Percentiles rank a stretch among this genome's conserved stretches.
phyloP scores from a whole-genome alignment of 1,140 invertebrate species.

The Scaptomyza montana region DNA sequence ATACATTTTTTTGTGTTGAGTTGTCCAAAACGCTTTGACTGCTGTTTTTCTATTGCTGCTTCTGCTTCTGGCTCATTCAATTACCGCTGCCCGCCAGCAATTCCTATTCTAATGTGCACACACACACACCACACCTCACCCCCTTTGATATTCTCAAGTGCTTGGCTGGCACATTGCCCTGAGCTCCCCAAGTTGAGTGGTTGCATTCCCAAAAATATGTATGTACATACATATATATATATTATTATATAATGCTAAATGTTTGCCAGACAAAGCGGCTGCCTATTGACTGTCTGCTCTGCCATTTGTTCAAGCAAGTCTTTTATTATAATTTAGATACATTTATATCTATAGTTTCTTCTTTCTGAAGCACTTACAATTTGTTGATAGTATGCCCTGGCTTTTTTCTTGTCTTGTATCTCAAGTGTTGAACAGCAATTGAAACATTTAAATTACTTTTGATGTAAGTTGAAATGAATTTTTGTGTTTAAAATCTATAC shows the following conservation, averaged over 20 bases:
- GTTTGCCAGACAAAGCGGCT: constrained; percentile 17
- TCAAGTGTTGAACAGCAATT: constrained; percentile 42
- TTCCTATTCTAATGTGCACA: constrained; percentile 58
- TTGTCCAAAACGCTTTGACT: constrained; percentile 59
- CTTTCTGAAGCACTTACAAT: constrained; percentile 37
- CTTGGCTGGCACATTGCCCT: constrained; percentile 72
- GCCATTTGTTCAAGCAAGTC: constrained; percentile 37
- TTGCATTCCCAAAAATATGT: no score
- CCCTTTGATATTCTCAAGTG: constrained; percentile 69
- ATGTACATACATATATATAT: not conserved
- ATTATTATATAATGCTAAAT: constrained; percentile 12
- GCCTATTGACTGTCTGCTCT: constrained; percentile 21
- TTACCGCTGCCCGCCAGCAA: constrained; percentile 70
- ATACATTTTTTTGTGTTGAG: constrained; percentile 9
- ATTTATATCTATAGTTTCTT: constrained; percentile 13
- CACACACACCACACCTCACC: not conserved
- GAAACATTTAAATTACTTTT: constrained; percentile 33
- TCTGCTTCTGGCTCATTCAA: constrained; percentile 67
- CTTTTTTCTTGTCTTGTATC: constrained; percentile 6
- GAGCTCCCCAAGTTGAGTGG: constrained; percentile 21
- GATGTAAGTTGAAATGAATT: constrained; percentile 3
- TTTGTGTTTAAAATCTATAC: constrained; percentile 2
- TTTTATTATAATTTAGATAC: constrained; percentile 62
- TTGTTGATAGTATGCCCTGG: constrained; percentile 43
- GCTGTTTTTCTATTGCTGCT: constrained; percentile 16